Percentiles rank a stretch among this genome's conserved stretches.
Conservation (phyloP, 2,888 invertebrate genomes). For the Parochlus steinenii region DNA sequence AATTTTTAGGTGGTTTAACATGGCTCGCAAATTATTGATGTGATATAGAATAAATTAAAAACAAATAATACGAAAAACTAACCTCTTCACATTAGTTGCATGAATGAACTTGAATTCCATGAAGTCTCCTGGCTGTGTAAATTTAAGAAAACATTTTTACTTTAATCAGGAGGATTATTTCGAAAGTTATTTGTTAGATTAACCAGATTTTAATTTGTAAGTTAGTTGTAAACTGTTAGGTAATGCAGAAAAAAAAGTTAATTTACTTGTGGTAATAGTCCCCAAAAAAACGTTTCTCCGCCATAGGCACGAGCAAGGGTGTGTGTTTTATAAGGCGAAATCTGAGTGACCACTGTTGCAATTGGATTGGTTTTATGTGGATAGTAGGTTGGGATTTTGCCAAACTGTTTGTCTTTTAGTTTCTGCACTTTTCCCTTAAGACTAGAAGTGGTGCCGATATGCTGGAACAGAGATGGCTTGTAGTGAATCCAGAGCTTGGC, state of each 20-base stretch:
- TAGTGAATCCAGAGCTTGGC: constrained; percentile 67
- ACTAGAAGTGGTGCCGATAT: constrained; percentile 88
- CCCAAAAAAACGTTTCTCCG: constrained; percentile 87
- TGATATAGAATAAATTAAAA: background rate
- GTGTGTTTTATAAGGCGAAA: constrained; percentile 66
- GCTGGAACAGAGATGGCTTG: constrained; percentile 85
- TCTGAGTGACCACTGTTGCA: constrained; percentile 48
- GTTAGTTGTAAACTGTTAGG: too few species aligned
- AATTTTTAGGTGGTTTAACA: too few species aligned
- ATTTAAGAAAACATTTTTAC: too few species aligned
- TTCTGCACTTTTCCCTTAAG: constrained; percentile 92
- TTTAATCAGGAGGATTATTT: too few species aligned
- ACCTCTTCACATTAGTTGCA: constrained; percentile 54
- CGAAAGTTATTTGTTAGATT: too few species aligned
- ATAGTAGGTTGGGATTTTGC: constrained; percentile 60
- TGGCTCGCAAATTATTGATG: background rate
- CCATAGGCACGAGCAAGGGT: constrained; percentile 64
- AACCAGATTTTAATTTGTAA: too few species aligned
- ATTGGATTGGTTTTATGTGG: constrained; percentile 62
- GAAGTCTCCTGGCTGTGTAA: constrained; percentile 62
- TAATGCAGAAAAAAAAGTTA: too few species aligned
- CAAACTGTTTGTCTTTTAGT: constrained; percentile 83
- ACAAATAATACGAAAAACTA: constrained; percentile 17
- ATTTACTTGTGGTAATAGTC: constrained; percentile 55
- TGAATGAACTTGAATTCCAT: constrained; percentile 63